Conservation (phyloP, 2,113 vertebrate genomes). For the Epinephelus fuscoguttatus region DNA sequence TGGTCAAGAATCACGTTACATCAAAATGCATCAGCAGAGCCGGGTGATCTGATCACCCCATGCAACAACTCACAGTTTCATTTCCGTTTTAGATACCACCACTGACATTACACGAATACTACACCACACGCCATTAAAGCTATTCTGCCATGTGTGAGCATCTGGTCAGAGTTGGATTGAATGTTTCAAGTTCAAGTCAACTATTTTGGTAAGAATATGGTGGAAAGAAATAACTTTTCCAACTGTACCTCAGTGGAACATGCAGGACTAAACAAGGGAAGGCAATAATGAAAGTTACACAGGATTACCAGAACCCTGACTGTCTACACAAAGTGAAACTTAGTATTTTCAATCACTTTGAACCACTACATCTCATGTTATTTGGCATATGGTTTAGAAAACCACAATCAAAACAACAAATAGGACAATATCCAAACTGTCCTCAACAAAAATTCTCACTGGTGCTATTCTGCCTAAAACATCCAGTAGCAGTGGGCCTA, state of each 20-base stretch:
- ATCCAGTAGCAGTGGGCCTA: too few species aligned
- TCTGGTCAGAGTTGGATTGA: not conserved
- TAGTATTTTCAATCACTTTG: not conserved
- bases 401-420: not conserved
- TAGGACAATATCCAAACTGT: not conserved
- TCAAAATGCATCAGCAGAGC: not conserved
- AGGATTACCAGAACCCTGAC: not conserved
- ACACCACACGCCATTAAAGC: not conserved
- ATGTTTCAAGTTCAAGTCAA: not conserved
- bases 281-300: not conserved
- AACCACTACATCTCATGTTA: not conserved
- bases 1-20: not conserved
- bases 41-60: not conserved
- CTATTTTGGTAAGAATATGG: not conserved
- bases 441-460: not conserved
- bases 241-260: not conserved
- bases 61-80: not conserved
- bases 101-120: not conserved
- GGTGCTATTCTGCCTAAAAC: not conserved
- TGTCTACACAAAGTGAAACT: not conserved
- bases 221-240: not conserved
- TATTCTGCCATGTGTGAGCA: not conserved
- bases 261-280: not conserved
- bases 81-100: slow-evolving; percentile 6
- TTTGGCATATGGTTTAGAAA: too few species aligned